Evolutionary conservation across 2,888 invertebrate genomes (phyloP), one percentile per base, ranked within the genome.

Genomic region (Plusia festucae): DNA sequence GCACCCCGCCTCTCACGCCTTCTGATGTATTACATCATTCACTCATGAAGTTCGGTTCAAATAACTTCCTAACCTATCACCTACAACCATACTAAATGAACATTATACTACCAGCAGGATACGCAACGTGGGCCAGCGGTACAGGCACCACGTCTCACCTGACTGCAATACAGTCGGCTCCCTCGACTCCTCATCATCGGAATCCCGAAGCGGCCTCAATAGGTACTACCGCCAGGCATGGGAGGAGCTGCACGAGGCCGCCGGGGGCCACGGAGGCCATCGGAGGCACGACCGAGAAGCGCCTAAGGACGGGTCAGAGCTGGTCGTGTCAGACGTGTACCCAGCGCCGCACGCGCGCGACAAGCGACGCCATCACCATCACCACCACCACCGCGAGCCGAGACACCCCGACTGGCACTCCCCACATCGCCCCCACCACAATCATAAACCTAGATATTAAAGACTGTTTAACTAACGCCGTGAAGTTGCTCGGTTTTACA

Each of bases 121-220:
- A 70, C 89, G 89, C 71, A 97, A 97, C 90, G 97, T 97, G 91
- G 97, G 97, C 91, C 98, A 98, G 95, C 98, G 98, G 86, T 98
- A 98, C 93, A 96, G 98, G 65, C 98, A 98, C 91, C 97, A 98
- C 85, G 97, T 98, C 82, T 98, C 98, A 11, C 98, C 98, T 40
- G 98, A 98, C 91, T 98, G 98, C 94, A 98, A 98, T 92, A 98
- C 98, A 34, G 98, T 98, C 67, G 98, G 98, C 58, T 98, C 98
- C 18, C 97, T 98, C 88, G 98, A 98, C 88, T 98, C 98, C 59
- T 98, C 98, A 58, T 97, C 98, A 58, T 98, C 98, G 0, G 98
- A 98, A 85, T 98, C 98, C 9, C 96, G 98, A 58, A 96, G 97
- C 83, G 97, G 98, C 34, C 95, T 99, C 71, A 98, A 98, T 89